A percentile compares a stretch with the other conserved stretches of the same genome.
Conservation (phyloP, 2,797 vertebrate species). For the Octomys mimax region DNA sequence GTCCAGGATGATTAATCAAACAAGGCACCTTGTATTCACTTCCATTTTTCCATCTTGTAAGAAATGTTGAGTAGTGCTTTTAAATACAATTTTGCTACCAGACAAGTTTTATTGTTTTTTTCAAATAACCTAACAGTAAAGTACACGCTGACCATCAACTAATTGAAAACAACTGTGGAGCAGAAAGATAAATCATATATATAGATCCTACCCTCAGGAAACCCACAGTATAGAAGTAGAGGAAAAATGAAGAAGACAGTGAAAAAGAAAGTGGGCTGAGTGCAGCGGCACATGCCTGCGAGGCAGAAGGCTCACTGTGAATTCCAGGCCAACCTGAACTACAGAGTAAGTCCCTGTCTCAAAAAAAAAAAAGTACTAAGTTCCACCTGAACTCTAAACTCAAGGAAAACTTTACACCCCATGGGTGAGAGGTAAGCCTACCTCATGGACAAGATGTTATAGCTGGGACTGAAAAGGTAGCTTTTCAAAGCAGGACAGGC, state of each 20-base stretch:
- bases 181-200: constrained; percentile 18
- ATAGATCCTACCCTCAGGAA: neutral
- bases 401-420: neutral
- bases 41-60: neutral
- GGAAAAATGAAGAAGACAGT: neutral
- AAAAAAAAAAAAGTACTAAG: neutral
- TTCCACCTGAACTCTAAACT: neutral
- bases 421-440: neutral
- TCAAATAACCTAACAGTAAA: neutral
- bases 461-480: neutral
- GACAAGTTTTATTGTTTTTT: neutral
- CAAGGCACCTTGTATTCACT: neutral
- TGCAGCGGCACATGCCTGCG: too few species aligned
- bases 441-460: neutral
- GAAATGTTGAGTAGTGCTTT: neutral
- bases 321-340: neutral
- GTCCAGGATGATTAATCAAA: constrained; percentile 44
- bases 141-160: neutral
- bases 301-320: neutral
- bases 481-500: neutral
- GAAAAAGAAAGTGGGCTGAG: neutral
- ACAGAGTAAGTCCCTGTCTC: neutral
- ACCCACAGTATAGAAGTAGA: neutral
- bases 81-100: neutral
- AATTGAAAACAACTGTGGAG: neutral